A percentile compares a stretch with the other conserved stretches of the same genome.
Evolutionary conservation across 1,140 invertebrate species (phyloP).

Genomic region (Mesaphorura yosii): DNA sequence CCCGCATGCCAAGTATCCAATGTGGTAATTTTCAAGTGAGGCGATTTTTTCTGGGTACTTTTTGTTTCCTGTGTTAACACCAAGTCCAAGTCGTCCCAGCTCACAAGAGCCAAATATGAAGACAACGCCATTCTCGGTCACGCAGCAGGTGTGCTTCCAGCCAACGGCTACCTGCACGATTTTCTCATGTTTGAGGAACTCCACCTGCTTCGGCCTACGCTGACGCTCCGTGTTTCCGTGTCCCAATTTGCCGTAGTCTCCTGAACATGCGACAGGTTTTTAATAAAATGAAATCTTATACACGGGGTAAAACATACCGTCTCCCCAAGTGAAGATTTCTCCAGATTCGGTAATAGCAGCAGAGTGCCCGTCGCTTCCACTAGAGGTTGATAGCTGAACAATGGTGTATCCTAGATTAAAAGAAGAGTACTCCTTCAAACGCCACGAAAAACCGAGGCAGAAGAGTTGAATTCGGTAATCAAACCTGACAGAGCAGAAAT

Average conservation of each 20-base stretch:
- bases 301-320: constrained; percentile 14
- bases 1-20: constrained; percentile 37
- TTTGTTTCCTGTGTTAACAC: background rate
- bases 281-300: background rate
- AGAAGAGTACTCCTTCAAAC: background rate
- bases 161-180: constrained; percentile 54
- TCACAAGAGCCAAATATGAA: constrained; percentile 58
- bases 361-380: constrained; percentile 51
- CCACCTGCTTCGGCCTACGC: constrained; percentile 51
- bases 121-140: constrained; percentile 51
- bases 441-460: background rate
- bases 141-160: constrained; percentile 55
- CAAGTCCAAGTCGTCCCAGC: constrained; percentile 41
- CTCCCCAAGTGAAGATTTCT: constrained; percentile 38
- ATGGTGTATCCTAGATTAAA: constrained; percentile 48
- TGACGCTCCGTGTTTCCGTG: constrained; percentile 52
- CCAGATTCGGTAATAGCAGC: constrained; percentile 49
- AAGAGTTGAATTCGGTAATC: background rate
- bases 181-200: constrained; percentile 51
- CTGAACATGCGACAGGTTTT: no score
- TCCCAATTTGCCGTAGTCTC: constrained; percentile 52
- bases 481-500: constrained; percentile 52
- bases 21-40: constrained; percentile 32
- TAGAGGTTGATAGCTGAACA: constrained; percentile 48
- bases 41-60: constrained; percentile 1